Conservation (phyloP, 2,113 vertebrate genomes). For the Sinosuthora webbiana region DNA sequence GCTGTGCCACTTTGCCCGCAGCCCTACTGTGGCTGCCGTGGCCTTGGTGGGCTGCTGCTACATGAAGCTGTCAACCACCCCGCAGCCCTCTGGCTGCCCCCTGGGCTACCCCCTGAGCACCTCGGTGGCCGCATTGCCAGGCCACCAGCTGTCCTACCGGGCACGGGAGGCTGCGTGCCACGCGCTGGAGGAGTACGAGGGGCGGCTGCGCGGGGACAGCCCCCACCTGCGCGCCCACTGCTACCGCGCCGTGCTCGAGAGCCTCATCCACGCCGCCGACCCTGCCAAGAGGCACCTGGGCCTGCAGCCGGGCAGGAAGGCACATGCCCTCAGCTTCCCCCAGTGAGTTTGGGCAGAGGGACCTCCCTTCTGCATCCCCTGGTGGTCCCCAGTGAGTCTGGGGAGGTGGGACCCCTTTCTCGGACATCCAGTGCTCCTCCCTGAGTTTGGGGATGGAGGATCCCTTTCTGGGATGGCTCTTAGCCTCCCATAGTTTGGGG, state of each 20-base stretch:
- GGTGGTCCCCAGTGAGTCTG: conserved; percentile 72
- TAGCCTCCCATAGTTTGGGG: accelerated
- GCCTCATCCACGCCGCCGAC: conserved; percentile 70
- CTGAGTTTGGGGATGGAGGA: too few relatives aligned
- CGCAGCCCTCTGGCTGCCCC: not conserved
- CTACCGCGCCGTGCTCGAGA: conserved; percentile 86
- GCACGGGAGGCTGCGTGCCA: conserved; percentile 89
- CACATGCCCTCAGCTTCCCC: conserved; percentile 79
- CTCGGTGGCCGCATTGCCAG: conserved; percentile 75
- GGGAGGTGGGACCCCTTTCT: not conserved
- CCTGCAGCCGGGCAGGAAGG: conserved; percentile 84
- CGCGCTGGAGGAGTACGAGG: conserved; percentile 81
- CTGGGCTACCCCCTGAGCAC: conserved; percentile 85
- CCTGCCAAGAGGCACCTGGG: conserved; percentile 77
- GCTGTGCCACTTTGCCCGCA: conserved; percentile 82
- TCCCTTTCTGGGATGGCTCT: not conserved
- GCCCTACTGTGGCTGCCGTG: conserved; percentile 78
- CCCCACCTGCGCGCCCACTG: conserved; percentile 78
- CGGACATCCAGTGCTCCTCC: too few relatives aligned
- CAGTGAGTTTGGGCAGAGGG: conserved; percentile 72
- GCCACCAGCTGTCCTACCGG: conserved; percentile 84
- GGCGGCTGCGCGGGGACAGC: conserved; percentile 67
- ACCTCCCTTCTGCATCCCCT: not conserved
- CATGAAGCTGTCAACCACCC: conserved; percentile 86
- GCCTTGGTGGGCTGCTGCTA: conserved; percentile 91